These are phyloP conservation scores for Amorpha juglandis DNA, from an alignment of 2,888 invertebrate species.

Conservation along the genomic window DNA sequence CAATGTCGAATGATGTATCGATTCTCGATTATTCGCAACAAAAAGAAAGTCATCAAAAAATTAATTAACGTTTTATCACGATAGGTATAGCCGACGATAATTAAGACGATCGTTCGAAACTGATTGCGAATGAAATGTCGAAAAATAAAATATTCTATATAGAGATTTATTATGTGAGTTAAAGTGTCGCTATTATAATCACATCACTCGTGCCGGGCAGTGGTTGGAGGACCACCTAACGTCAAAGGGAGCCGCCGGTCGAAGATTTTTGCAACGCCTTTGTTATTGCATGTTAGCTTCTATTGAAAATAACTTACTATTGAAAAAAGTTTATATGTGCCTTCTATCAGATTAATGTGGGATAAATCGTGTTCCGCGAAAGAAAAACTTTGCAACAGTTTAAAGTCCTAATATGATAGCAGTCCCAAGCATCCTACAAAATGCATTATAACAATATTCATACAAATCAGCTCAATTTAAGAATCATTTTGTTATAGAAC, in stretches of 20 bases:
- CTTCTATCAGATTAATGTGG: conserved; percentile 44
- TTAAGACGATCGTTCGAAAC: conserved; percentile 53
- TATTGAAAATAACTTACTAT: conserved; percentile 63
- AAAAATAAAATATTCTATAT: conserved; percentile 38
- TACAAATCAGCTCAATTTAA: neutral
- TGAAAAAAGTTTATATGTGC: conserved; percentile 41
- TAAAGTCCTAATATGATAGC: neutral
- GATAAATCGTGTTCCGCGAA: conserved; percentile 29
- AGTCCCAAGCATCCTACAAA: neutral
- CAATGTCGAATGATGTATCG: conserved; percentile 43
- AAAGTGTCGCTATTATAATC: conserved; percentile 82
- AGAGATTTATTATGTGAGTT: conserved; percentile 65
- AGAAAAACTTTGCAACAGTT: conserved; percentile 27
- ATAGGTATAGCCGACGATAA: conserved; percentile 52
- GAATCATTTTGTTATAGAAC: neutral
- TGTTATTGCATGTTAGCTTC: conserved; percentile 63
- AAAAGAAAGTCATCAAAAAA: conserved; percentile 63
- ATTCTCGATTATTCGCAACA: conserved; percentile 45
- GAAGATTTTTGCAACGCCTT: conserved; percentile 78
- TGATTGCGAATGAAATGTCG: conserved; percentile 50
- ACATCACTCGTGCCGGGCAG: conserved; percentile 67
- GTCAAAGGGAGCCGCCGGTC: conserved; percentile 77
- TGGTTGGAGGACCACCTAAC: conserved; percentile 73
- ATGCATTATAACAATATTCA: neutral
- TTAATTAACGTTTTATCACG: conserved; percentile 64